A percentile compares a stretch with the other conserved stretches of the same genome.
These are phyloP conservation scores for Cirrhinus molitorella DNA, from an alignment of 2,797 vertebrate genomes.

Conservation along the genomic window DNA sequence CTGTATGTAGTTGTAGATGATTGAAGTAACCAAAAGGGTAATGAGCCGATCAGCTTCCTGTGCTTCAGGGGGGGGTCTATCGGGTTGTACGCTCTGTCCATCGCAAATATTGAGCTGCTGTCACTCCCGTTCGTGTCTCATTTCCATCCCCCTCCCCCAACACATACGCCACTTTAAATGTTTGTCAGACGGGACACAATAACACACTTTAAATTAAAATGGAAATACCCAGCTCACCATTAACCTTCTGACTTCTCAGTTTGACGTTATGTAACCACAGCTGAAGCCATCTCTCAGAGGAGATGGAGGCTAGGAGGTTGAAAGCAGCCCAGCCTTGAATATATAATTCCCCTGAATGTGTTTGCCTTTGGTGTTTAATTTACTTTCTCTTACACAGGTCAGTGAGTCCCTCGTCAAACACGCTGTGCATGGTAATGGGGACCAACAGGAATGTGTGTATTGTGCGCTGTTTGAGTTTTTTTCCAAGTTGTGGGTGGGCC, in stretches of 20 bases:
- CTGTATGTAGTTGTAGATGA: neutral
- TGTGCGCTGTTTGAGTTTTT: neutral
- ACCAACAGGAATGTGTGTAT: slow-evolving; percentile 16
- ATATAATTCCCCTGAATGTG: slow-evolving; percentile 49
- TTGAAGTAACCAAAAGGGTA: slow-evolving; percentile 19
- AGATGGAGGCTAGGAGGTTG: slow-evolving; percentile 35
- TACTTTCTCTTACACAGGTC: slow-evolving; percentile 53
- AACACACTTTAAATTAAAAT: slow-evolving; percentile 60
- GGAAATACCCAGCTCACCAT: slow-evolving; percentile 57
- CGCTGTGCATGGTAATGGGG: slow-evolving; percentile 31
- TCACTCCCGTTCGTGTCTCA: slow-evolving; percentile 12
- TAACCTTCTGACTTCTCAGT: slow-evolving; percentile 51
- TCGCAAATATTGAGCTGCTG: slow-evolving; percentile 40
- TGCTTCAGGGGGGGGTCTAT: neutral
- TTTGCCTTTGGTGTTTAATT: slow-evolving; percentile 58
- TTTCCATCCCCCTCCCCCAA: slow-evolving; percentile 32
- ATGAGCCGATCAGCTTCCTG: slow-evolving; percentile 27
- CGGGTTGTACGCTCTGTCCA: neutral
- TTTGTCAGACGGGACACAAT: slow-evolving; percentile 59
- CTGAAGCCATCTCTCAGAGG: slow-evolving; percentile 31
- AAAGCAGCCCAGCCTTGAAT: slow-evolving; percentile 47
- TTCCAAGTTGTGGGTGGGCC: slow-evolving; percentile 4
- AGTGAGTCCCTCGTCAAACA: slow-evolving; percentile 42
- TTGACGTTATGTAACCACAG: slow-evolving; percentile 47
- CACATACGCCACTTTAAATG: slow-evolving; percentile 51